Conservation (phyloP, 2,113 vertebrate species). For the Gallinago undulata region DNA sequence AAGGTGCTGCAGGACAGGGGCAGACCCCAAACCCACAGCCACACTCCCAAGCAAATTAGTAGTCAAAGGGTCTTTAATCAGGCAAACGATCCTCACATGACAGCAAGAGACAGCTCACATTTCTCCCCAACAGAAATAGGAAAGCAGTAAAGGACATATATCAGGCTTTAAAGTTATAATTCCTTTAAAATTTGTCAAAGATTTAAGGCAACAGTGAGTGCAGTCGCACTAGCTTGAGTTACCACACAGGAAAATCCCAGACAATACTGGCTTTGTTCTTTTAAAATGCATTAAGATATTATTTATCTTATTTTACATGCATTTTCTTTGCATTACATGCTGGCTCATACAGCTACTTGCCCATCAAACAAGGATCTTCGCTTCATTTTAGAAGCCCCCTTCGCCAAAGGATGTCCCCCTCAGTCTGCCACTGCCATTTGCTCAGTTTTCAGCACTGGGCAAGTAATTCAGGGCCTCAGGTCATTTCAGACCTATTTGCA, state of each 20-base stretch:
- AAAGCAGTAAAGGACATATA: background rate
- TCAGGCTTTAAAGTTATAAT: background rate
- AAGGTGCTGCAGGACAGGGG: background rate
- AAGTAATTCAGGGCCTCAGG: background rate
- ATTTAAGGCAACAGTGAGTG: background rate
- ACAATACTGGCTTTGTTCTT: background rate
- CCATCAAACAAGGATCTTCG: background rate
- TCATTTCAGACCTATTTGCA: background rate
- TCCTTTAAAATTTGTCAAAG: background rate
- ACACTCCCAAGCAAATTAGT: background rate
- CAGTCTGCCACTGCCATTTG: background rate
- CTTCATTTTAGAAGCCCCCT: background rate
- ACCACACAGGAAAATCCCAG: background rate
- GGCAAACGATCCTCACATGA: background rate
- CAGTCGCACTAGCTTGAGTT: background rate
- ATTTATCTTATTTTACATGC: background rate
- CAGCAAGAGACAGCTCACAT: background rate
- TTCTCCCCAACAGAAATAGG: background rate
- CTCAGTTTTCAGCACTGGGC: background rate
- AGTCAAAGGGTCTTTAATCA: background rate
- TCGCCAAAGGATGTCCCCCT: background rate
- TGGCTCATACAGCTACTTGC: background rate
- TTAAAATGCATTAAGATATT: background rate
- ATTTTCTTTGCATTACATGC: background rate
- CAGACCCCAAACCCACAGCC: background rate